Conservation (phyloP, 2,113 vertebrate species). For the Thunnus maccoyii region DNA sequence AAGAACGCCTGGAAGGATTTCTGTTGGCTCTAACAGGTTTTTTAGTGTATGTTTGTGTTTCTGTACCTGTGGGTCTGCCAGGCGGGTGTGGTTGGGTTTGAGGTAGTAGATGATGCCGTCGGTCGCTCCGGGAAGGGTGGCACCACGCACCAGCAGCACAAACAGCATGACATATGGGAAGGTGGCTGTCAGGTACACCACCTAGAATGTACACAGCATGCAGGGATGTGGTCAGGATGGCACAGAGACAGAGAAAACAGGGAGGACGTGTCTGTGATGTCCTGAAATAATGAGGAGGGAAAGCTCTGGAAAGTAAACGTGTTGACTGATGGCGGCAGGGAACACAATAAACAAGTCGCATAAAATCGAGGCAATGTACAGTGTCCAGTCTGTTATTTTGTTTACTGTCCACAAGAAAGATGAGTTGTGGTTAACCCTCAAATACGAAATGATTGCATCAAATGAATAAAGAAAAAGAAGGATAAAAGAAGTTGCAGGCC, state of each 20-base stretch:
- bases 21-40: background rate
- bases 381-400: background rate
- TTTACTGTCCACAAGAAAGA: background rate
- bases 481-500: no score
- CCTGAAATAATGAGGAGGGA: constrained; percentile 21
- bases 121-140: constrained; percentile 89
- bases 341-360: constrained; percentile 17
- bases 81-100: constrained; percentile 88
- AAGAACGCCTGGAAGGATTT: constrained; percentile 11
- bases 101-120: constrained; percentile 94
- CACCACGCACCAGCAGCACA: constrained; percentile 89
- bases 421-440: no score
- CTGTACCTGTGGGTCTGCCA: constrained; percentile 91
- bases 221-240: constrained; percentile 36
- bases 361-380: background rate
- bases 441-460: no score
- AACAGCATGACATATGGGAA: constrained; percentile 94
- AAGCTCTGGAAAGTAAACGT: constrained; percentile 37
- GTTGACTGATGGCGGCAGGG: constrained; percentile 29
- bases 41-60: background rate
- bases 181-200: constrained; percentile 95
- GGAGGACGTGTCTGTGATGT: constrained; percentile 15
- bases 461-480: no score
- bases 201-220: constrained; percentile 77
- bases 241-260: constrained; percentile 25